Conservation (phyloP, 2,113 vertebrate species). For the Myrmecophaga tridactyla region DNA sequence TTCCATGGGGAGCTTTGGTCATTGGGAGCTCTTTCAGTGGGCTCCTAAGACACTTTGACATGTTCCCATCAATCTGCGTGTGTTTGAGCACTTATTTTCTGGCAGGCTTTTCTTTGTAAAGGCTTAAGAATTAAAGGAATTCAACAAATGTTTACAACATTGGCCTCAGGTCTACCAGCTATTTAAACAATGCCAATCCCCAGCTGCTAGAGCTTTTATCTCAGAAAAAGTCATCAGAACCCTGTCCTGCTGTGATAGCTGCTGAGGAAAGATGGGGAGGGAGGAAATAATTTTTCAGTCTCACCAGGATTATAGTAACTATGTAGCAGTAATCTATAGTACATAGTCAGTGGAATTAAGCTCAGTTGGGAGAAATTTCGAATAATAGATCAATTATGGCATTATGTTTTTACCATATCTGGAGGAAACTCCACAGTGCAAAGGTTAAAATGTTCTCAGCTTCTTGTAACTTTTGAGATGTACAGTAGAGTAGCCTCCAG, state of each 20-base stretch:
- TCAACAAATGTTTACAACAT: background rate
- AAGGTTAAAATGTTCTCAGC: background rate
- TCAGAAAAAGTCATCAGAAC: background rate
- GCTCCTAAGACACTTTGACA: background rate
- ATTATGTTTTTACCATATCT: background rate
- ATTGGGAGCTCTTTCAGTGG: background rate
- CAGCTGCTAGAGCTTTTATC: background rate
- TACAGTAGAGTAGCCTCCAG: background rate
- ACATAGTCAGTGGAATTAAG: background rate
- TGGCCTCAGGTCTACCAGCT: background rate
- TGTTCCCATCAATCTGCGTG: background rate
- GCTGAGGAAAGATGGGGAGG: background rate
- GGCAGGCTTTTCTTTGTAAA: background rate
- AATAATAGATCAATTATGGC: background rate
- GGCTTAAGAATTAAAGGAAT: background rate
- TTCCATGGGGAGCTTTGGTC: background rate
- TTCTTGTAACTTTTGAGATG: background rate
- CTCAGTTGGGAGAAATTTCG: background rate
- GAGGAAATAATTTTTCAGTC: background rate
- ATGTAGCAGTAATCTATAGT: background rate
- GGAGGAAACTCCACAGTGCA: background rate
- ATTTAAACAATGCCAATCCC: background rate
- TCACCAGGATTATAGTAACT: background rate
- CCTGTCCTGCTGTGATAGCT: background rate
- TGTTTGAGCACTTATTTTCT: background rate